Conservation (phyloP, 2,797 vertebrate genomes). For the Nannoperca obscura region DNA sequence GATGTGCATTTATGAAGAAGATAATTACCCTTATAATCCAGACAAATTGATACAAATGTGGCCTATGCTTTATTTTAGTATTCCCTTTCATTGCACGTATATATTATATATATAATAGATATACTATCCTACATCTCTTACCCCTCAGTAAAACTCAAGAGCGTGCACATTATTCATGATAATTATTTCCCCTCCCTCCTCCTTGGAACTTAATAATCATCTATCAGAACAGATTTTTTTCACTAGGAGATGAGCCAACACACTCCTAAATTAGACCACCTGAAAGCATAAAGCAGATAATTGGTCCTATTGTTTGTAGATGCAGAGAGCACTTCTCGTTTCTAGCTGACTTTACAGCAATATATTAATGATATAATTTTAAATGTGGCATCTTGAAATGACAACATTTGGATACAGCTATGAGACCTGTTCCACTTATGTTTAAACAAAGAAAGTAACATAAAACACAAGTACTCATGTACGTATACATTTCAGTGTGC, state of each 20-base stretch:
- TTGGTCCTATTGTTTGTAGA: slow-evolving; percentile 15
- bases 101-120: background rate
- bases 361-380: background rate
- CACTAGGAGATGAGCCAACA: slow-evolving; percentile 13
- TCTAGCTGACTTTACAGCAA: slow-evolving; percentile 5
- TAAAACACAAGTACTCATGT: background rate
- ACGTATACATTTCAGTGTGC: background rate
- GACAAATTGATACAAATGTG: slow-evolving; percentile 18
- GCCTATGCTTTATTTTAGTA: background rate
- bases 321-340: slow-evolving; percentile 7
- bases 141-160: slow-evolving; percentile 8
- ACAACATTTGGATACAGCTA: no score
- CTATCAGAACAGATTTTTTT: slow-evolving; percentile 16
- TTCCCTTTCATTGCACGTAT: slow-evolving; percentile 25
- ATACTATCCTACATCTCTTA: slow-evolving; percentile 8
- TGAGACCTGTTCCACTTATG: background rate
- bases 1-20: slow-evolving; percentile 1
- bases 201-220: slow-evolving; percentile 9
- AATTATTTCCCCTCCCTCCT: slow-evolving; percentile 18
- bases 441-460: slow-evolving; percentile 4
- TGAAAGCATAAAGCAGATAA: slow-evolving; percentile 17
- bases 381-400: background rate
- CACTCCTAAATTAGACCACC: slow-evolving; percentile 20
- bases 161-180: slow-evolving; percentile 31
- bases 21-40: slow-evolving; percentile 41